These are phyloP conservation scores for Scomberomorus guttatus DNA, from an alignment of 2,797 vertebrate genomes.

Conservation along the genomic window DNA sequence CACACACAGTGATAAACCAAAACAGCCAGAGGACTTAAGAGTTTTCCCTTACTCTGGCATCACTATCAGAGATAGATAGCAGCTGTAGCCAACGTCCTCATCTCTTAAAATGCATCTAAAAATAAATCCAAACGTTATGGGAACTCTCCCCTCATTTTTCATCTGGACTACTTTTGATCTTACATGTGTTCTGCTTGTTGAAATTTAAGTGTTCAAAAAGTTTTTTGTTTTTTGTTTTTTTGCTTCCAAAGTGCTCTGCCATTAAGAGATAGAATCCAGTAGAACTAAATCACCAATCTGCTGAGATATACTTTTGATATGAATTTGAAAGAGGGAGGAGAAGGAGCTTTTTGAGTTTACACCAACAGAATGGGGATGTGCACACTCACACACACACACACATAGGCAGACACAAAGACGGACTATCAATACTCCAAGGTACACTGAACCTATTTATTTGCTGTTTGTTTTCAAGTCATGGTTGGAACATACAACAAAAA, in stretches of 20 bases:
- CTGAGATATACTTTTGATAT: conserved; percentile 41
- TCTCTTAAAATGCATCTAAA: neutral
- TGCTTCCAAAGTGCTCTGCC: conserved; percentile 4
- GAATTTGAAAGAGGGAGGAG: conserved; percentile 40
- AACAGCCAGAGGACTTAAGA: neutral
- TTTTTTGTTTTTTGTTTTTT: neutral
- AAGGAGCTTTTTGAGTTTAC: conserved; percentile 14
- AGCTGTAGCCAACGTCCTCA: neutral
- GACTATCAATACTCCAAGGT: conserved; percentile 12
- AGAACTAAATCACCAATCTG: conserved; percentile 29
- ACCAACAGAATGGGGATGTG: neutral
- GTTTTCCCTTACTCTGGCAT: neutral
- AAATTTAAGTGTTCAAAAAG: neutral
- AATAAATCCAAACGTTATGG: neutral
- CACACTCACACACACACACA: neutral
- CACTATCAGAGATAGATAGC: neutral
- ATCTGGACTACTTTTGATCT: neutral
- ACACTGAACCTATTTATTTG: conserved; percentile 27
- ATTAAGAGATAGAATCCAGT: conserved; percentile 19
- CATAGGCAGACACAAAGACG: neutral
- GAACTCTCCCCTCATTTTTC: neutral
- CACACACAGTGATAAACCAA: neutral
- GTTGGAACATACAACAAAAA: conserved; percentile 45
- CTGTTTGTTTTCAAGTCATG: conserved; percentile 64
- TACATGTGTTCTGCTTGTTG: neutral